Percentiles rank a stretch among this genome's conserved stretches.
These are phyloP conservation scores for Bubo scandiacus DNA, from an alignment of 2,113 vertebrate genomes.

Conservation along the genomic window DNA sequence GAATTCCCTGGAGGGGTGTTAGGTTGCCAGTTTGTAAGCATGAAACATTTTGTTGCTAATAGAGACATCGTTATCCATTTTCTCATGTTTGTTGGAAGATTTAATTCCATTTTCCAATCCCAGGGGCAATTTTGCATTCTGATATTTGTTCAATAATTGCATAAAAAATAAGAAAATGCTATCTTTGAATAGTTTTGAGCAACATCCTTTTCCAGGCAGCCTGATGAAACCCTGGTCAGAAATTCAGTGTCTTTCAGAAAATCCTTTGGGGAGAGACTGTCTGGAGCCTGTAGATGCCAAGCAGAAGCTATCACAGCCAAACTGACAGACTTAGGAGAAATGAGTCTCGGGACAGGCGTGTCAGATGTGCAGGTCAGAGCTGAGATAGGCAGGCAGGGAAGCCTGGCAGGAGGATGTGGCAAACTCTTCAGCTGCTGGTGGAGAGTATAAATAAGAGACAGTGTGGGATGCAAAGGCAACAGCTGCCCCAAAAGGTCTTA, in stretches of 20 bases:
- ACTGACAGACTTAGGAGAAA: conserved; percentile 5
- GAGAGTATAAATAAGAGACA: not conserved
- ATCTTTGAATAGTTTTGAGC: not conserved
- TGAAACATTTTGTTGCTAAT: conserved; percentile 45
- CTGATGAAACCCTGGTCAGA: not conserved
- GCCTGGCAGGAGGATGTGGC: not conserved
- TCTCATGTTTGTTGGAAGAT: conserved; percentile 29
- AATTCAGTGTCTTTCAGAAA: not conserved
- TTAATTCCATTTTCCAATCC: conserved; percentile 46
- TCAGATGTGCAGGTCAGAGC: not conserved
- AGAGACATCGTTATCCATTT: conserved; percentile 49
- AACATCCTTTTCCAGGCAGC: conserved; percentile 7
- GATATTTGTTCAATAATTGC: conserved; percentile 44
- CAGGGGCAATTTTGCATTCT: conserved; percentile 27
- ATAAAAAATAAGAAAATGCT: not conserved
- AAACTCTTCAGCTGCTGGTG: not conserved
- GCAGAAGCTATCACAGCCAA: not conserved
- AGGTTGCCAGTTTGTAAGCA: conserved; percentile 26
- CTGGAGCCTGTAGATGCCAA: conserved; percentile 10
- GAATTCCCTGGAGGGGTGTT: conserved; percentile 5
- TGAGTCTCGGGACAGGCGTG: not conserved
- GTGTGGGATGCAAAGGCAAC: not conserved
- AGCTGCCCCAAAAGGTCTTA: not conserved
- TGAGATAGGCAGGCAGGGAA: not conserved
- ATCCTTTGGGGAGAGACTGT: conserved; percentile 29